These are phyloP conservation scores for Drosophila maculinotata DNA, from an alignment of 2,888 invertebrate genomes.

Conservation along the genomic window DNA sequence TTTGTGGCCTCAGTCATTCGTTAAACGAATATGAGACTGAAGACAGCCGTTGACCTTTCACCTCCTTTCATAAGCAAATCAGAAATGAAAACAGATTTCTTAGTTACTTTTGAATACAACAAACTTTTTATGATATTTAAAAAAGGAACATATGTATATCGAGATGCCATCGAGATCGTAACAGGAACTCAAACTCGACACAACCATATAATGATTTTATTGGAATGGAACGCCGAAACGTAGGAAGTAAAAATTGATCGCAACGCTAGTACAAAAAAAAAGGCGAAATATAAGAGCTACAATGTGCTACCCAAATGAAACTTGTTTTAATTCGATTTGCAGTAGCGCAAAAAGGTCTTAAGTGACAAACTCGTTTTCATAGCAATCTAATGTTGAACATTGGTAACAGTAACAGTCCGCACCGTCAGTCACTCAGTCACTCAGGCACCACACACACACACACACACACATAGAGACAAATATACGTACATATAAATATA, in stretches of 20 bases:
- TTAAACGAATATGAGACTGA: background rate
- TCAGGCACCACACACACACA: slow-evolving; percentile 30
- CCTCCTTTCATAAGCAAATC: slow-evolving; percentile 7
- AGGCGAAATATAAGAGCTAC: slow-evolving; percentile 34
- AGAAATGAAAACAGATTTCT: background rate
- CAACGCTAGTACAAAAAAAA: slow-evolving; percentile 12
- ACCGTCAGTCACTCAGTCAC: slow-evolving; percentile 44
- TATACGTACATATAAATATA: slow-evolving; percentile 11
- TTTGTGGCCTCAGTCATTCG: slow-evolving; percentile 20
- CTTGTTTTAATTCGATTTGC: slow-evolving; percentile 71
- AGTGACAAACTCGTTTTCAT: slow-evolving; percentile 73
- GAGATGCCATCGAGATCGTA: slow-evolving; percentile 8
- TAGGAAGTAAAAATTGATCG: slow-evolving; percentile 62
- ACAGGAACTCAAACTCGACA: slow-evolving; percentile 40
- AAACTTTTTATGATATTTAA: background rate
- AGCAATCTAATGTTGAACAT: slow-evolving; percentile 57
- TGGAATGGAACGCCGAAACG: slow-evolving; percentile 47
- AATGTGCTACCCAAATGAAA: slow-evolving; percentile 57
- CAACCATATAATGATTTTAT: slow-evolving; percentile 46
- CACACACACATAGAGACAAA: slow-evolving; percentile 8
- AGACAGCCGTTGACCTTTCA: slow-evolving; percentile 21
- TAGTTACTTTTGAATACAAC: background rate
- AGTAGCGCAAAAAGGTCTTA: slow-evolving; percentile 73
- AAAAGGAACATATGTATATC: background rate
- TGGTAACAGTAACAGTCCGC: slow-evolving; percentile 44